phyloP scores from a whole-genome alignment of 2,113 vertebrate genomes.

The Mobula hypostoma region DNA sequence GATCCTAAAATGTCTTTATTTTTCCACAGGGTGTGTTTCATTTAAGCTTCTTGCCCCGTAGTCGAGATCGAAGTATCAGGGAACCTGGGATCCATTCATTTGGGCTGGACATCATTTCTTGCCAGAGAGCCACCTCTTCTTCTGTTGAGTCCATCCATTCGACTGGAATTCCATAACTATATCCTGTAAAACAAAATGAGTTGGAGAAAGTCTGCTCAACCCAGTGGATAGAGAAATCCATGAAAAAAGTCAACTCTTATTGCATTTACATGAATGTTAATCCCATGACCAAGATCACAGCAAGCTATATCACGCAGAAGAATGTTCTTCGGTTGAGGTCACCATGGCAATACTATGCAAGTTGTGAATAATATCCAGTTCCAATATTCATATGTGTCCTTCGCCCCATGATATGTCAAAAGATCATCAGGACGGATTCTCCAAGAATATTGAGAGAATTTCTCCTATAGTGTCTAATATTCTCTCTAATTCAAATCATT shows the following conservation, averaged over 20 bases:
- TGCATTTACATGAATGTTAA: background rate
- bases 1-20: background rate
- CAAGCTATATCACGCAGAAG: background rate
- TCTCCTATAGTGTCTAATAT: background rate
- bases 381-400: background rate
- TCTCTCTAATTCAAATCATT: background rate
- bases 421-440: background rate
- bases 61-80: conserved; percentile 49
- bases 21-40: conserved; percentile 20
- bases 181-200: conserved; percentile 41
- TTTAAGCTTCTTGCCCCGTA: conserved; percentile 48
- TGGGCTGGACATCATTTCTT: conserved; percentile 55
- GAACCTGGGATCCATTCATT: conserved; percentile 58
- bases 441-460: background rate
- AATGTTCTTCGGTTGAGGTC: background rate
- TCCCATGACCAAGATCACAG: background rate
- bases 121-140: conserved; percentile 58
- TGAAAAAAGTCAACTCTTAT: background rate
- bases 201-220: background rate
- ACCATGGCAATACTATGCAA: background rate
- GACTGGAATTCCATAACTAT: conserved; percentile 56
- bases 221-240: background rate
- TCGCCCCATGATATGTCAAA: background rate
- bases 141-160: conserved; percentile 61
- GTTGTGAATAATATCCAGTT: background rate